phyloP scores from a whole-genome alignment of 2,888 invertebrate genomes.

The Brenthis ino region DNA sequence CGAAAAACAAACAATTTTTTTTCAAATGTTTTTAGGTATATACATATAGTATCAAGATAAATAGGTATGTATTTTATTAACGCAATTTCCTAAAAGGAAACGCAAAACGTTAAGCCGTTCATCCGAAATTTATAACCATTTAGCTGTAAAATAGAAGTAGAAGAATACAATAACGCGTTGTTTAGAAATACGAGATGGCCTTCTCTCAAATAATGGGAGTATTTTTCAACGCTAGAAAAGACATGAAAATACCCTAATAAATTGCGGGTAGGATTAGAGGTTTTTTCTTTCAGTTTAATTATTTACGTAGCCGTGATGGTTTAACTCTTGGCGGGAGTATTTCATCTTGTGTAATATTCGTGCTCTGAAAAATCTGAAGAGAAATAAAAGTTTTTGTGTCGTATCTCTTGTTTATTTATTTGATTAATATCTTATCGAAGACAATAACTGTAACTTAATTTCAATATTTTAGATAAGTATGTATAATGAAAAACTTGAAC shows the following conservation, averaged over 20 bases:
- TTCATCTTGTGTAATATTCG: conserved; percentile 38
- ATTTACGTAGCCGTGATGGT: conserved; percentile 43
- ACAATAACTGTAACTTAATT: no score
- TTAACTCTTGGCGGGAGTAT: conserved; percentile 39
- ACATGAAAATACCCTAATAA: conserved; percentile 69
- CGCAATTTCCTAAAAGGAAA: conserved; percentile 41
- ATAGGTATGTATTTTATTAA: background rate
- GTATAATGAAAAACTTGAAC: no score
- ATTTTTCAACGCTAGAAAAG: conserved; percentile 75
- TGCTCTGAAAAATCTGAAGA: conserved; percentile 13
- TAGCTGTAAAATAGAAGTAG: conserved; percentile 67
- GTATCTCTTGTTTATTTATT: conserved; percentile 1
- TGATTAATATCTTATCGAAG: background rate
- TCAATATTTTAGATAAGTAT: no score
- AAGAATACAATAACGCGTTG: conserved; percentile 78
- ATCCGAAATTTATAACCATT: conserved; percentile 68
- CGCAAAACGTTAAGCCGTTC: conserved; percentile 53
- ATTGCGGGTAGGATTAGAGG: conserved; percentile 60
- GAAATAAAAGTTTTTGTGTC: conserved; percentile 8
- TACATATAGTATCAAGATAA: background rate
- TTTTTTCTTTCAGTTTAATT: conserved; percentile 55
- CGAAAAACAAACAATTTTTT: no score
- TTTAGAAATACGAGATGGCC: conserved; percentile 74
- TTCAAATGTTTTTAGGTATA: background rate
- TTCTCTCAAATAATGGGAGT: conserved; percentile 66